A percentile compares a stretch with the other conserved stretches of the same genome.
Conservation (phyloP, 64 coral and sea anemone genomes). For the Stichodactyla mertensii region DNA sequence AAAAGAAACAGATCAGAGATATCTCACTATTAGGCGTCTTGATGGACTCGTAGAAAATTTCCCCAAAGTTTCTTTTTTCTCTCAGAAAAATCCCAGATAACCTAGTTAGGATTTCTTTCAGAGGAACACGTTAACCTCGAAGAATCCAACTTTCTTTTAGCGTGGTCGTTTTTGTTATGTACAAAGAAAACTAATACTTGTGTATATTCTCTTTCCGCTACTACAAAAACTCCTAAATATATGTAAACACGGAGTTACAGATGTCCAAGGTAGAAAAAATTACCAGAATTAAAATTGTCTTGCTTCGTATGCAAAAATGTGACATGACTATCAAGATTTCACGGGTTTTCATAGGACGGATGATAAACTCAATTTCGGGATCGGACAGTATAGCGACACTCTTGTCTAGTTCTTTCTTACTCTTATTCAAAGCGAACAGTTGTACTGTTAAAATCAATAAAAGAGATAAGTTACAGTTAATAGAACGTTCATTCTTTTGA, state of each 20-base stretch:
- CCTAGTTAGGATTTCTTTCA: too few relatives aligned
- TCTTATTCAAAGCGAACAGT: neutral
- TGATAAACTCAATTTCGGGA: neutral
- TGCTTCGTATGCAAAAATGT: neutral
- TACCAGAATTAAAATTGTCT: neutral
- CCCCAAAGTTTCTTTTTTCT: neutral
- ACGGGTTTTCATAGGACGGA: neutral
- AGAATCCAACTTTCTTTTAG: neutral
- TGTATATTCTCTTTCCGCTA: neutral
- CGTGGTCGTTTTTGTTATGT: neutral
- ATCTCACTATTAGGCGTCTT: neutral
- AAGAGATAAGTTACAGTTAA: neutral
- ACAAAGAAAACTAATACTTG: conserved; percentile 1
- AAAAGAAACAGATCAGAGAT: neutral
- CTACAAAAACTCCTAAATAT: conserved; percentile 5
- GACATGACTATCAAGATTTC: neutral
- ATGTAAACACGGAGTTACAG: neutral
- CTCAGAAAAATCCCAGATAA: neutral
- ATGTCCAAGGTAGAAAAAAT: neutral
- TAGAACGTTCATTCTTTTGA: neutral
- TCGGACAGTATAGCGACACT: neutral
- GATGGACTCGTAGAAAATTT: neutral
- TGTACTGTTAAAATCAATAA: conserved; percentile 9
- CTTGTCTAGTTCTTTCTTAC: neutral
- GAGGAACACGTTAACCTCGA: too few relatives aligned